Percentiles rank a stretch among this genome's conserved stretches.
Conservation (phyloP, 2,888 invertebrate genomes). For the Drosophila maculinotata region DNA sequence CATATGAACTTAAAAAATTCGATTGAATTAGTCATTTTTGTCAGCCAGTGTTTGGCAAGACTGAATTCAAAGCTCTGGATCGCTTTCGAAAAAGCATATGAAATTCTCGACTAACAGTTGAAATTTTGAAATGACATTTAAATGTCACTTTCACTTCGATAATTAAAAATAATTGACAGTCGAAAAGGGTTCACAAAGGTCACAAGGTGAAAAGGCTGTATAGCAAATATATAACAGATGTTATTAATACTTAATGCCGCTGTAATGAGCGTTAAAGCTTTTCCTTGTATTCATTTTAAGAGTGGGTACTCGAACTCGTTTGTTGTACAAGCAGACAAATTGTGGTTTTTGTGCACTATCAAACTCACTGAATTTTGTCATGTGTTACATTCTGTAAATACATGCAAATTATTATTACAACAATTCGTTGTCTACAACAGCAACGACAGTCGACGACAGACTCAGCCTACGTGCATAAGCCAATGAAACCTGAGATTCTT, state of each 20-base stretch:
- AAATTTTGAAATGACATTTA: too few species aligned
- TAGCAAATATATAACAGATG: not conserved
- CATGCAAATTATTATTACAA: constrained; percentile 14
- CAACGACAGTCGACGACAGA: constrained; percentile 36
- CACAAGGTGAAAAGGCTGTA: constrained; percentile 2
- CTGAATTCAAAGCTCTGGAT: too few species aligned
- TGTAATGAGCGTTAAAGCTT: constrained; percentile 35
- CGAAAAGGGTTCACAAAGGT: constrained; percentile 39
- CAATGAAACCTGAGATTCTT: constrained; percentile 77
- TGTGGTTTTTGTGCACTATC: constrained; percentile 4
- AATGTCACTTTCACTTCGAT: constrained; percentile 15
- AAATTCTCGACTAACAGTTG: too few species aligned
- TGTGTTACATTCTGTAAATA: constrained; percentile 25
- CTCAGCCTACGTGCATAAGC: constrained; percentile 68
- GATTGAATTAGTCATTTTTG: too few species aligned
- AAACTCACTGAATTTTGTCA: constrained; percentile 32
- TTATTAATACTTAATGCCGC: constrained; percentile 14
- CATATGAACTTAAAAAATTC: too few species aligned
- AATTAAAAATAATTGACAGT: constrained; percentile 28
- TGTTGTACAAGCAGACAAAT: constrained; percentile 1
- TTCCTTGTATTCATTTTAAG: constrained; percentile 4
- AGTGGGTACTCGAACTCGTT: constrained; percentile 2
- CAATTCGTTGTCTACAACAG: constrained; percentile 23
- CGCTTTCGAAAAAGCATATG: too few species aligned
- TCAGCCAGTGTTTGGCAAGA: too few species aligned